Percentiles rank a stretch among this genome's conserved stretches.
Evolutionary conservation across 92 coral and sea anemone genomes (phyloP).

Genomic region (Heliopora coerulea): DNA sequence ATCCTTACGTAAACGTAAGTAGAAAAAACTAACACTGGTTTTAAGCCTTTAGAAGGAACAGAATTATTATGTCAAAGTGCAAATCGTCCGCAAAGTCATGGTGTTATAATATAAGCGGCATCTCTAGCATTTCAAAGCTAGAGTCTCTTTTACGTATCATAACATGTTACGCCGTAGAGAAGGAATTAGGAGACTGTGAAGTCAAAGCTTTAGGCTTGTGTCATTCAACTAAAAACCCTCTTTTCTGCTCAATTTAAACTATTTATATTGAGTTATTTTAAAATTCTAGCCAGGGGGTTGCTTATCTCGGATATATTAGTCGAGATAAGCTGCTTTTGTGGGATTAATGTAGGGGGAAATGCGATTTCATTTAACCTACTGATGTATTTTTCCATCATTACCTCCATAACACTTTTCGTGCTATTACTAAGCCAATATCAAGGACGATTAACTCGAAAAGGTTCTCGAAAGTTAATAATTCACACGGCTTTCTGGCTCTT

Average conservation of each 20-base stretch:
- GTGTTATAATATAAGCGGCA: too few relatives aligned
- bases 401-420: background rate
- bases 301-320: background rate
- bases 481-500: background rate
- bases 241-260: background rate
- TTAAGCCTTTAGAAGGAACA: too few relatives aligned
- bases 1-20: too few relatives aligned
- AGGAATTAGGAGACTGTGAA: background rate
- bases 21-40: too few relatives aligned
- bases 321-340: background rate
- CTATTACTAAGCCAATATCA: background rate
- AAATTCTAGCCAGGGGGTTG: background rate
- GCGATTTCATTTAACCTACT: background rate
- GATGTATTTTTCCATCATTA: background rate
- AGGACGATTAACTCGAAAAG: slow-evolving; percentile 3
- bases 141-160: too few relatives aligned
- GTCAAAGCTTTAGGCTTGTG: background rate
- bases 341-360: background rate
- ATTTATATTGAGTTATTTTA: background rate
- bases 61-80: too few relatives aligned
- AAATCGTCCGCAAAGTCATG: too few relatives aligned
- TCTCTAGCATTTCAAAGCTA: too few relatives aligned
- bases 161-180: too few relatives aligned
- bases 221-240: background rate
- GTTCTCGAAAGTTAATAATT: background rate